Percentiles rank a stretch among this genome's conserved stretches.
Conservation (phyloP, 2,113 vertebrate species). For the Austrofundulus limnaeus region DNA sequence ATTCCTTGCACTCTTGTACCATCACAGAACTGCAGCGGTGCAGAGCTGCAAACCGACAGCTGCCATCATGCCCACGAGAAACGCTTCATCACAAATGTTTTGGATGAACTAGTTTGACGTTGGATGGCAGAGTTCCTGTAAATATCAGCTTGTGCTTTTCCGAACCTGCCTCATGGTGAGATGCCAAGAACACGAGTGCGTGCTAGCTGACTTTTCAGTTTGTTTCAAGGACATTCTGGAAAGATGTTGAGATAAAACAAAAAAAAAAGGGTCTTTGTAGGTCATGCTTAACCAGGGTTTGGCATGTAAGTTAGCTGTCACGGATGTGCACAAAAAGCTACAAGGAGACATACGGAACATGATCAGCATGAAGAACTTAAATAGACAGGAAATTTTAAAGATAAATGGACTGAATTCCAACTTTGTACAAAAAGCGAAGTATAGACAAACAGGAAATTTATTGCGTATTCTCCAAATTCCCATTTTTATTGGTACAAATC, state of each 20-base stretch:
- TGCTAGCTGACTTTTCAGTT: neutral
- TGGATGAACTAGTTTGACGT: neutral
- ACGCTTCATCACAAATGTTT: neutral
- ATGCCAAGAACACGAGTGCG: neutral
- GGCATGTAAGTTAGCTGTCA: slow-evolving; percentile 1
- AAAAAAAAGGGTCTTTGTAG: neutral
- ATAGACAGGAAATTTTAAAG: slow-evolving; percentile 29
- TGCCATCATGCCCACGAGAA: slow-evolving; percentile 21
- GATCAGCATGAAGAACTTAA: neutral
- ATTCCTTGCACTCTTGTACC: neutral
- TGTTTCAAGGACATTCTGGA: neutral
- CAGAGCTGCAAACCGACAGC: slow-evolving; percentile 33
- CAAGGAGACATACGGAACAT: neutral
- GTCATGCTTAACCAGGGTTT: neutral
- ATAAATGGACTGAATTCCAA: slow-evolving; percentile 24
- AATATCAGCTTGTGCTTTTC: slow-evolving; percentile 12
- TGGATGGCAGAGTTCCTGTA: neutral
- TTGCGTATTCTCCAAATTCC: slow-evolving; percentile 12
- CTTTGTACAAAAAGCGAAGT: slow-evolving; percentile 21
- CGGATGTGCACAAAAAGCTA: neutral
- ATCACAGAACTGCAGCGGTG: slow-evolving; percentile 14
- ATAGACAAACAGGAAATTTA: slow-evolving; percentile 43
- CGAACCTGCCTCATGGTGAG: neutral
- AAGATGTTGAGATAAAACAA: neutral
- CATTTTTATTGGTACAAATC: neutral